phyloP scores from a whole-genome alignment of 2,113 vertebrate genomes.

The Crotalus horridus region DNA sequence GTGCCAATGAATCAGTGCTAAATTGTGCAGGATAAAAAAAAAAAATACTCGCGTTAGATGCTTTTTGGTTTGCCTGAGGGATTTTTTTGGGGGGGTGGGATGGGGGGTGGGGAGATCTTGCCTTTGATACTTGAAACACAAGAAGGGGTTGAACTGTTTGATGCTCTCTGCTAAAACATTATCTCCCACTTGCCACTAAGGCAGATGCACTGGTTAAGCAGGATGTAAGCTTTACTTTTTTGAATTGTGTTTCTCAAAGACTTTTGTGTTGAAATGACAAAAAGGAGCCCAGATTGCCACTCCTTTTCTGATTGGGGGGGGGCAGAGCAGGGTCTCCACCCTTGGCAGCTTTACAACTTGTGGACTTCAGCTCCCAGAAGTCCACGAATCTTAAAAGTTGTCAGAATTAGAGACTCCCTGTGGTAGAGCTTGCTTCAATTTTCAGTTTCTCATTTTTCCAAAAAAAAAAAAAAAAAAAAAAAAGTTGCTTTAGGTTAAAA shows the following conservation, averaged over 20 bases:
- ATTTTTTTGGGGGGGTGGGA: not conserved
- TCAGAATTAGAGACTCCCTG: not conserved
- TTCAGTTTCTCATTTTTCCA: not conserved
- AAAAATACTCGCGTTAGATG: constrained; percentile 36
- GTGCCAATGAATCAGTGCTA: constrained; percentile 24
- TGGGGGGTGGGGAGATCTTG: constrained; percentile 20
- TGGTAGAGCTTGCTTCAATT: not conserved
- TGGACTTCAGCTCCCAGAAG: not conserved
- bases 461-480: not conserved
- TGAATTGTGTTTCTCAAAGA: not conserved
- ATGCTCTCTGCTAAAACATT: constrained; percentile 32
- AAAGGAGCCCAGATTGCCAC: constrained; percentile 15
- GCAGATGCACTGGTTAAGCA: constrained; percentile 15
- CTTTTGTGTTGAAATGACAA: not conserved
- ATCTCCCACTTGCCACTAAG: constrained; percentile 16
- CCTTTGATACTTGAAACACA: constrained; percentile 59
- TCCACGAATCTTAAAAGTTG: not conserved
- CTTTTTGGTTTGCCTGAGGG: constrained; percentile 30
- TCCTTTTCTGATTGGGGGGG: constrained; percentile 21
- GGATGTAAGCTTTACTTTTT: constrained; percentile 29
- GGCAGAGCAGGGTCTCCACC: not conserved
- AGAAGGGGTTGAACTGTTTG: constrained; percentile 37
- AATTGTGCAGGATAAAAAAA: constrained; percentile 41
- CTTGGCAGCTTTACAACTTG: not conserved
- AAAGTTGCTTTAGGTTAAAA: not conserved